Base-by-base conservation (phyloP, 2,113 vertebrate species). In the Bungarus multicinctus region DNA sequence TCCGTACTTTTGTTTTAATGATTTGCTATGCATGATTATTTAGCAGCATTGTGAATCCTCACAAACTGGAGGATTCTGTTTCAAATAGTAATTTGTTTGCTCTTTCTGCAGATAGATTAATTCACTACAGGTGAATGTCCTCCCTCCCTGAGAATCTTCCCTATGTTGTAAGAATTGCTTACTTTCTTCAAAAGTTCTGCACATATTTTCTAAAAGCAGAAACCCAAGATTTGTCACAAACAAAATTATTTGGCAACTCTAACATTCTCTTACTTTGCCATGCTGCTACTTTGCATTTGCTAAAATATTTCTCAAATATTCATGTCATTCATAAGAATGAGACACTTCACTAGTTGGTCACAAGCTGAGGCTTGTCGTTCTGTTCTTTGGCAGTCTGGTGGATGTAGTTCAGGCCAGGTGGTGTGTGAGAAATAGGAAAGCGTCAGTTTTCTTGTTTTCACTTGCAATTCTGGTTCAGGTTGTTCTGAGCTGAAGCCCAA, bases 401-500 rank as follows among this genome's bases (percentile, higher is more conserved):
- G 3, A 45, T 93, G 30, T 1, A 25, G 90, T 0, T 12, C 55
- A 94, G 64, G 18, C 3, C 25, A 55, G 60, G 7, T 87, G 45
- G 92, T n/a, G 43, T 16, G 20, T 87, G 18, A 50, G 58, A 94
- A 91, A 39, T 96, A 55, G 3, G 3, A 90, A 43, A 27, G 88
- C 27, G 88, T 93, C 91, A 39, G 45, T 50, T 93, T 50, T 85
- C 88, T 93, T 74, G 87, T 95, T 94, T 93, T 90, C 91, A 93
- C 92, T 93, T 0, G 45, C 53, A 34, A 52, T 93, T 94, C 64
- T 85, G 52, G 90, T 95, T 95, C 93, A 85, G 45, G 85, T 25
- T 96, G 60, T 96, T 94, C 93, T 89, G 74, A 95, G 94, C 94
- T 87, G 86, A 95, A 94, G 88, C 87, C 90, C 69, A 11, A 88